phyloP scores from a whole-genome alignment of 2,113 vertebrate species.

The Setophaga coronata region DNA sequence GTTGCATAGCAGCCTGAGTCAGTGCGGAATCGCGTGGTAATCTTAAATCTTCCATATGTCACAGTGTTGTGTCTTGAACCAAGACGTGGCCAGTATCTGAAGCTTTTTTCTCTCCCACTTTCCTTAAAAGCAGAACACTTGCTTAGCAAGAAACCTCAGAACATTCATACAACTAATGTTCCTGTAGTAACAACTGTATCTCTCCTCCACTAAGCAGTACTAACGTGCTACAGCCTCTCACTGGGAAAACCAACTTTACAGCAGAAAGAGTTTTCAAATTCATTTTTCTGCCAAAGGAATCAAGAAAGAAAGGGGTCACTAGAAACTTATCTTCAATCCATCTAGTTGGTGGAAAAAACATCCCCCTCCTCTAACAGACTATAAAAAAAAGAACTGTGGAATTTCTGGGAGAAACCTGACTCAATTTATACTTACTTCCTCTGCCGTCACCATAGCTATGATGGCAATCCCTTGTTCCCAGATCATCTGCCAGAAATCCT shows the following conservation, averaged over 20 bases:
- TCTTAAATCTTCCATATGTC: conserved; percentile 94
- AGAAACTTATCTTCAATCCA: neutral
- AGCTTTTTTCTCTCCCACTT: conserved; percentile 93
- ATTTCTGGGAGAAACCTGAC: neutral
- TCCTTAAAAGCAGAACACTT: conserved; percentile 75
- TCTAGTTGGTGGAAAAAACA: neutral
- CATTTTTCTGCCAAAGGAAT: neutral
- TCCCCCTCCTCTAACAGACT: neutral
- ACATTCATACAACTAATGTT: neutral
- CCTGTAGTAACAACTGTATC: neutral
- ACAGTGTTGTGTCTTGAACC: conserved; percentile 94
- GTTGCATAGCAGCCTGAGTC: conserved; percentile 98
- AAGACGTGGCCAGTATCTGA: conserved; percentile 94
- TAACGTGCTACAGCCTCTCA: rapidly evolving
- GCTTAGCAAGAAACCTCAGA: neutral
- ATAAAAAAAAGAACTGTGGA: neutral
- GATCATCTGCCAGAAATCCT: conserved; percentile 99
- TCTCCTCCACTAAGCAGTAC: neutral
- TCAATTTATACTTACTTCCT: conserved; percentile 80
- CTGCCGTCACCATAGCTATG: conserved; percentile 95
- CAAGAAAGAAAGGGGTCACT: neutral
- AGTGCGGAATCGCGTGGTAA: conserved; percentile 94
- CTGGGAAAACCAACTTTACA: neutral
- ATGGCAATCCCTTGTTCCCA: conserved; percentile 96
- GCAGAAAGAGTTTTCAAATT: neutral